Percentiles rank a stretch among this genome's conserved stretches.
phyloP scores from a whole-genome alignment of 1,140 invertebrate genomes.

The Caerostris darwini region DNA sequence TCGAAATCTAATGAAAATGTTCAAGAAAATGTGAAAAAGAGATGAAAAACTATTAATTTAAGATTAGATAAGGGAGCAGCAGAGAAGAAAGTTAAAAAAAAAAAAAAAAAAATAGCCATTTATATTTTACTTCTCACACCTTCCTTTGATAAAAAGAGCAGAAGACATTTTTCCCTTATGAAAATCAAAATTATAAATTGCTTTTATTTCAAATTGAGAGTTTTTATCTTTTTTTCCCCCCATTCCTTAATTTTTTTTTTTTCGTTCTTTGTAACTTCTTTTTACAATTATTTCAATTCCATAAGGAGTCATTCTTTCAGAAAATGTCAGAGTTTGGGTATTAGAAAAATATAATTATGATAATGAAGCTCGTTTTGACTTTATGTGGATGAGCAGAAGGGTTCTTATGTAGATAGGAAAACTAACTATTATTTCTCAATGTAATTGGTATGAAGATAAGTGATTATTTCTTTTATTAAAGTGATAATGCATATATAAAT shows the following conservation, averaged over 20 bases:
- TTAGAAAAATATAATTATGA: constrained; percentile 14
- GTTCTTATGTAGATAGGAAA: background rate
- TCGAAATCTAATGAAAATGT: constrained; percentile 33
- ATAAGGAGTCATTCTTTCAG: background rate
- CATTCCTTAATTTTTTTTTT: background rate
- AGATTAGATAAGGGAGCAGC: constrained; percentile 14
- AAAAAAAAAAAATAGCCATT: background rate
- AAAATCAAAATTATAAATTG: constrained; percentile 48
- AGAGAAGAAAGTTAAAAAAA: background rate
- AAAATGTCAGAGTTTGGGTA: constrained; percentile 14
- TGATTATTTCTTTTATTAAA: too few species aligned
- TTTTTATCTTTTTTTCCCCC: background rate
- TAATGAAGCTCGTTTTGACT: constrained; percentile 11
- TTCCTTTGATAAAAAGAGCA: background rate
- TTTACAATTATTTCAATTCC: constrained; percentile 1
- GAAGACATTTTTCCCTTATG: background rate
- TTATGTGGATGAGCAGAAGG: background rate
- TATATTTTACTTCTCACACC: constrained; percentile 5
- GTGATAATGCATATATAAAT: too few species aligned
- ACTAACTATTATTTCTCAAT: background rate
- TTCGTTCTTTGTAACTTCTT: background rate
- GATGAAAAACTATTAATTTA: constrained; percentile 42
- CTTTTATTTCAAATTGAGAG: constrained; percentile 29
- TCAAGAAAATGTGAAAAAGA: background rate
- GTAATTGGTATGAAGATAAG: background rate